A percentile compares a stretch with the other conserved stretches of the same genome.
phyloP scores from a whole-genome alignment of 2,797 vertebrate genomes.

The Echeneis naucrates region DNA sequence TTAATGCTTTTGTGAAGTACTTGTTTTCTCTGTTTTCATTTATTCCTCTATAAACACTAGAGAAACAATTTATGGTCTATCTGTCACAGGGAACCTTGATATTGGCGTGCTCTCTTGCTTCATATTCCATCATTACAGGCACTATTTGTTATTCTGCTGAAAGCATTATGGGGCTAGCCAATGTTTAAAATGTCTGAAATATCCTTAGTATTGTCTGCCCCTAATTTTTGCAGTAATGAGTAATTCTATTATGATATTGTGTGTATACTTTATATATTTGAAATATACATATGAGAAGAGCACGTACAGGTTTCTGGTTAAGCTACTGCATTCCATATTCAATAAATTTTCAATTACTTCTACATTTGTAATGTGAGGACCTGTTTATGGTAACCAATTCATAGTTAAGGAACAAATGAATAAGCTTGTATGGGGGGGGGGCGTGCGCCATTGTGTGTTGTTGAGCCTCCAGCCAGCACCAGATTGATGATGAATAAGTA shows the following conservation, averaged over 20 bases:
- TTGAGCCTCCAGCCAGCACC: not conserved
- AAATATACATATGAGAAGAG: not conserved
- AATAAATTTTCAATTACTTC: not conserved
- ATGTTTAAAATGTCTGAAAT: not conserved
- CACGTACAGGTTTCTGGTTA: not conserved
- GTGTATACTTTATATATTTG: not conserved
- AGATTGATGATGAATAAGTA: conserved; percentile 6
- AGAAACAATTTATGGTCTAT: conserved; percentile 17
- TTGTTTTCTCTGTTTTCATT: conserved; percentile 26
- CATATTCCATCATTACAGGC: conserved; percentile 9
- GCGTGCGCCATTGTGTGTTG: not conserved
- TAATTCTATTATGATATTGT: not conserved
- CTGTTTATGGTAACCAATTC: not conserved
- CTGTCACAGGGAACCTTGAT: conserved; percentile 9
- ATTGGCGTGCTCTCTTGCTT: not conserved
- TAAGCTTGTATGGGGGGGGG: not conserved
- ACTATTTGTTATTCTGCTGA: conserved; percentile 8
- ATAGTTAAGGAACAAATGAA: not conserved
- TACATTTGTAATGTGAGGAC: not conserved
- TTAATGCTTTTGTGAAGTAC: conserved; percentile 36
- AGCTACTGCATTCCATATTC: not conserved
- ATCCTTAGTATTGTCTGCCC: not conserved
- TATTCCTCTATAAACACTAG: conserved; percentile 10
- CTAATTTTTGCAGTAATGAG: not conserved
- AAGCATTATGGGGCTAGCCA: not conserved